Conservation (phyloP, 2,797 vertebrate genomes). For the Lepilemur ruficaudatus region DNA sequence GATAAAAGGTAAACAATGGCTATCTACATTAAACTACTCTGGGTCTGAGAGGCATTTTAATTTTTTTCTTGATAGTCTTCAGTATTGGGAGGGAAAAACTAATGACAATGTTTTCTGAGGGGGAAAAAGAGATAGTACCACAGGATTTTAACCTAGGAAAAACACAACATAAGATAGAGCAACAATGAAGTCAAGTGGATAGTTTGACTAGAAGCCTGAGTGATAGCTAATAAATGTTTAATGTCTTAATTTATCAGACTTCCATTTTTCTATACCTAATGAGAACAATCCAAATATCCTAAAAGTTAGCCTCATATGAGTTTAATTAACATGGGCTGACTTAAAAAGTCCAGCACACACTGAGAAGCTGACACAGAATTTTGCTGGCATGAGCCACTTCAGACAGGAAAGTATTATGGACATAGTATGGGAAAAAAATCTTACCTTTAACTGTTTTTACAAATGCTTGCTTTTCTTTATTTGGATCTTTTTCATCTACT, state of each 20-base stretch:
- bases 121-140: neutral
- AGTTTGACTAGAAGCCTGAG: conserved; percentile 11
- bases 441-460: conserved; percentile 99
- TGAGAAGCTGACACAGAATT: neutral
- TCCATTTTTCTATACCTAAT: conserved; percentile 28
- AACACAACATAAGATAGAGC: neutral
- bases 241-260: neutral
- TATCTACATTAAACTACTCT: neutral
- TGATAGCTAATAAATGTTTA: neutral
- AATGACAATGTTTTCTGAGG: neutral
- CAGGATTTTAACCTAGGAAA: neutral
- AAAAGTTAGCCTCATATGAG: neutral
- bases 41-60: neutral
- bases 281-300: neutral
- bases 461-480: conserved; percentile 96
- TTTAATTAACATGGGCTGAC: neutral
- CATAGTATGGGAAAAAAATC: conserved; percentile 23
- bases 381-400: neutral
- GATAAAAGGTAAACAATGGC: neutral
- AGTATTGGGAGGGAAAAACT: neutral
- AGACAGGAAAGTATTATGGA: neutral
- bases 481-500: conserved; percentile 97
- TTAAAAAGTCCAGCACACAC: neutral
- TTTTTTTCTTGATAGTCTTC: neutral
- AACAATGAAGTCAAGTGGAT: conserved; percentile 13